phyloP scores from a whole-genome alignment of 1,140 invertebrate species.

The Ceratitis capitata region DNA sequence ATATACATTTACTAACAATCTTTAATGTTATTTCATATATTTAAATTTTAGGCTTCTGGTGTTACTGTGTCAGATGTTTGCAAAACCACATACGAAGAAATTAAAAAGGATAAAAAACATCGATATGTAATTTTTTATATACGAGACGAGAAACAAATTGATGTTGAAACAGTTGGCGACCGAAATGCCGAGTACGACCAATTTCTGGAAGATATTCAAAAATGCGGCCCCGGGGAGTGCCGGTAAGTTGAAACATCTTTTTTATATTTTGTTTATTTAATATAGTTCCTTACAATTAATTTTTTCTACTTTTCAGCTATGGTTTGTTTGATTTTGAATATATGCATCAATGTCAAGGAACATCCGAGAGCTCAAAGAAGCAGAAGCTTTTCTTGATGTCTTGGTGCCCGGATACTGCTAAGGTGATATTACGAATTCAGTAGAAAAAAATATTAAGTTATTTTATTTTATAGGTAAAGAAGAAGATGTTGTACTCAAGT shows the following conservation, averaged over 20 bases:
- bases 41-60: conserved; percentile 82
- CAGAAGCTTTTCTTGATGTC: conserved; percentile 96
- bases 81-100: conserved; percentile 95
- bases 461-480: conserved; percentile 76
- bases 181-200: conserved; percentile 88
- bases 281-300: too few species aligned
- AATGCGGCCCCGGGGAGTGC: conserved; percentile 88
- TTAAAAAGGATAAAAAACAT: conserved; percentile 97
- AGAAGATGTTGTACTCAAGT: conserved; percentile 99
- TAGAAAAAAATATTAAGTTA: background rate
- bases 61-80: conserved; percentile 94
- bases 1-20: background rate
- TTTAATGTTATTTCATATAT: background rate
- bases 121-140: conserved; percentile 96
- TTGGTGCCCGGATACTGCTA: conserved; percentile 96
- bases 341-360: conserved; percentile 93
- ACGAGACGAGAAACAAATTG: conserved; percentile 93
- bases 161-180: conserved; percentile 87
- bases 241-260: conserved; percentile 24
- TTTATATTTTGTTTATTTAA: background rate
- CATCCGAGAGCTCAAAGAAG: conserved; percentile 93
- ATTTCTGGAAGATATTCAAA: conserved; percentile 90
- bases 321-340: conserved; percentile 96
- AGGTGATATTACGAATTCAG: conserved; percentile 62
- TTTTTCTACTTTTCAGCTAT: conserved; percentile 71